Percentiles rank a stretch among this genome's conserved stretches.
These are phyloP conservation scores for Conomelus anceps DNA, from an alignment of 2,888 invertebrate species.

Conservation along the genomic window DNA sequence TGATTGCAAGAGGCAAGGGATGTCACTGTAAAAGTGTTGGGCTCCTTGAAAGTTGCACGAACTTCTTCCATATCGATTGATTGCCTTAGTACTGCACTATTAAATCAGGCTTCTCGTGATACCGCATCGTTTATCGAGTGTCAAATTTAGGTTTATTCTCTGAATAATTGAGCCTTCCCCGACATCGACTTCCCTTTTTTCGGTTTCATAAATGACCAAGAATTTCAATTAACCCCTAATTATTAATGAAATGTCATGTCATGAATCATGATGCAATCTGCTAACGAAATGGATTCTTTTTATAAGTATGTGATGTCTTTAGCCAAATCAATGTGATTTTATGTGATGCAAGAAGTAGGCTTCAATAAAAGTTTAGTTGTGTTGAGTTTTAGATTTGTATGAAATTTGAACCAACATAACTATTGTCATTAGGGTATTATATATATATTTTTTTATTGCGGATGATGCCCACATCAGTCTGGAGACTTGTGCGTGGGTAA, in stretches of 20 bases:
- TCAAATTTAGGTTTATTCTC: background rate
- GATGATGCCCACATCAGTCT: no score
- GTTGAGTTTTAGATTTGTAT: background rate
- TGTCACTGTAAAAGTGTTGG: background rate
- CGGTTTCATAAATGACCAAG: background rate
- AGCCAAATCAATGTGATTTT: background rate
- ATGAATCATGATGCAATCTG: background rate
- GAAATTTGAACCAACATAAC: no score
- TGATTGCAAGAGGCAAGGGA: background rate
- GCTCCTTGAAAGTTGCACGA: background rate
- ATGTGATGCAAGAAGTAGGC: background rate
- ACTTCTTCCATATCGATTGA: background rate
- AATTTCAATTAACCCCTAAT: no score
- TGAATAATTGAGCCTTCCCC: background rate
- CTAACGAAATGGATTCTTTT: background rate
- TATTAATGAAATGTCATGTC: background rate
- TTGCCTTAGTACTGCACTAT: background rate
- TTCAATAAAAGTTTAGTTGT: no score
- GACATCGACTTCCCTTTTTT: background rate
- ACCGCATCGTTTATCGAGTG: background rate
- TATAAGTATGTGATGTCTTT: background rate
- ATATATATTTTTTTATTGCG: no score
- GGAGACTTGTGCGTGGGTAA: no score
- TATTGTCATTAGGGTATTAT: no score
- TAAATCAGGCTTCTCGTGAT: background rate